Percentiles rank a stretch among this genome's conserved stretches.
Conservation (phyloP, 2,888 invertebrate species). For the Euspilapteryx auroguttella region DNA sequence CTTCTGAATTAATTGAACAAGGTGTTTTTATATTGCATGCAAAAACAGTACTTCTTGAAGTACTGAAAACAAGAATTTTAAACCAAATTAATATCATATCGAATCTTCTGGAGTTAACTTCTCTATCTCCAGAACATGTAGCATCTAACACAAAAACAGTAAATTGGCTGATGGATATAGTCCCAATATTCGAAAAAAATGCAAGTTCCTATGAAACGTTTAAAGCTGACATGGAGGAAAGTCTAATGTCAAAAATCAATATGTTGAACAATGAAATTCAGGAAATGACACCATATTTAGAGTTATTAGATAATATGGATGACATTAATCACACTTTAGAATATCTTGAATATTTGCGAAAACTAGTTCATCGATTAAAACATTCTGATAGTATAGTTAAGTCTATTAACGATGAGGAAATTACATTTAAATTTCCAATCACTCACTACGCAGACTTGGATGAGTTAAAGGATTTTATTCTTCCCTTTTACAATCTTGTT, state of each 20-base stretch:
- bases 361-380: slow-evolving; percentile 73
- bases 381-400: slow-evolving; percentile 74
- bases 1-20: slow-evolving; percentile 79
- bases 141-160: slow-evolving; percentile 80
- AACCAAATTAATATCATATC: slow-evolving; percentile 67
- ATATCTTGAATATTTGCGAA: slow-evolving; percentile 77
- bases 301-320: slow-evolving; percentile 83
- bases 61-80: slow-evolving; percentile 70
- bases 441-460: slow-evolving; percentile 77
- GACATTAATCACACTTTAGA: slow-evolving; percentile 75
- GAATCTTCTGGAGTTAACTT: slow-evolving; percentile 75
- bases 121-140: slow-evolving; percentile 74
- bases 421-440: slow-evolving; percentile 79
- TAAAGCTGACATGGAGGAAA: slow-evolving; percentile 85
- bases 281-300: slow-evolving; percentile 73
- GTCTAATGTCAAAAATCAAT: slow-evolving; percentile 68
- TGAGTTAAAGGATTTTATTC: slow-evolving; percentile 71
- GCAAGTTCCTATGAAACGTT: slow-evolving; percentile 77
- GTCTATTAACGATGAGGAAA: slow-evolving; percentile 92
- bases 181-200: slow-evolving; percentile 79
- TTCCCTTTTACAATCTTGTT: slow-evolving; percentile 72
- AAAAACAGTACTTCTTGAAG: slow-evolving; percentile 69
- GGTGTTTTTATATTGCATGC: slow-evolving; percentile 81
- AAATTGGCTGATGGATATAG: slow-evolving; percentile 80
- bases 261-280: slow-evolving; percentile 71